Base-by-base conservation (phyloP, 2,888 invertebrate species). In the Acanthopleura granulata region DNA sequence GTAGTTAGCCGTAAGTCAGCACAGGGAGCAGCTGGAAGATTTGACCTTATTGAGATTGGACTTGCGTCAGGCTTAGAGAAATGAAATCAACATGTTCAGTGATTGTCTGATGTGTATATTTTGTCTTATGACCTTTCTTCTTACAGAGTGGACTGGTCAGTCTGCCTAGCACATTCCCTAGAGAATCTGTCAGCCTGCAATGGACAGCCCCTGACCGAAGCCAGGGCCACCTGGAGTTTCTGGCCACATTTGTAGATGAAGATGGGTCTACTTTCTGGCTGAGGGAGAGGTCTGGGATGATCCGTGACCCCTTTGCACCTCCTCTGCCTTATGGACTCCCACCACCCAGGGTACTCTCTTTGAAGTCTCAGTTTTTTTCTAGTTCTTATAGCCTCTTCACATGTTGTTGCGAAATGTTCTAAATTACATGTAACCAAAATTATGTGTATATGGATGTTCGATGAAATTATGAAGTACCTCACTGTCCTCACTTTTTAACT, bases 251-350 rank as follows among this genome's bases (percentile, higher is more conserved):
- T 80, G 79, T 86, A 57, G 83, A 83, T 22, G 72, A 75, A 49
- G 79, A 82, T 79, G 81, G 81, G 49, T 75, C 84, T 12, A 77
- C 73, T 6, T 89, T 82, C 80, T 89, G 89, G 89, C 82, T 88
- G 75, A 81, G 80, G 40, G 89, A 88, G 78, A 82, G 82, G 75
- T 89, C 89, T 0, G 74, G 74, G 1, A 74, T 85, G 9, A 73
- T 89, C 30, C 74, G 78, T 61, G 87, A 86, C 70, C 78, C 80
- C 3, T 73, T 72, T n/a, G 78, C 80, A 6, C 78, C 85, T 12
- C 77, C 82, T 9, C 81, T 83, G 16, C 80, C 83, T 50, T 81
- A 82, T 40, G 51, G 73, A 12, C 14, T 75, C n/a, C 78, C 80
- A 9, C 72, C 79, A 0, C 80, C 80, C 72, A 82, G 82, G 76